Evolutionary conservation across 2,113 vertebrate species (phyloP), one percentile per base, ranked within the genome.

Genomic region (Malurus alboscapulatus): DNA sequence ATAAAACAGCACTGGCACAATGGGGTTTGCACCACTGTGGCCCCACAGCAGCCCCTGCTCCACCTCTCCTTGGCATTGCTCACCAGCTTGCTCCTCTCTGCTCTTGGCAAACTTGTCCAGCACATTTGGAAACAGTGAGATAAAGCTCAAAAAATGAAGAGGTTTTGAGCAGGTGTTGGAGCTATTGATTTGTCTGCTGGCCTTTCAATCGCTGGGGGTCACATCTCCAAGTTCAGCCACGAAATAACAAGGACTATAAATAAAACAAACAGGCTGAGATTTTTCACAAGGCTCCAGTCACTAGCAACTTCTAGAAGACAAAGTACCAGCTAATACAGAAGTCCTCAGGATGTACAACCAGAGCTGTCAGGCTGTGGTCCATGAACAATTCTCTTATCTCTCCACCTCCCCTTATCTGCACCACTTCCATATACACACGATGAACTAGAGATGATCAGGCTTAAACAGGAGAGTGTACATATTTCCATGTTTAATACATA

Each of bases 251-350:
- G 26, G 44, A 29, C 53, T 83, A 18, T 59, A 88, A 90, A 85
- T 74, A 86, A 92, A 91, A 84, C 47, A 93, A 91, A 79, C 40
- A 62, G 75, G 21, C 36, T 54, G 40, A 92, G 32, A 58, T 89
- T 79, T 84, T 91, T 84, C 58, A 34, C 65, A 47, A 36, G 54
- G 24, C 32, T 65, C 9, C 34, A 47, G 57, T n/a, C 2, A 3
- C 50, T 25, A 54, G 36, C 54, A 69, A 10, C 45, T 66, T 77
- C 69, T 73, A 66, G 63, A 85, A 95, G 87, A 90, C 59, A 42
- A 90, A 83, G 25, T 54, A 59, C 36, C 44, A 14, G 26, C 40
- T 7, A 72, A 17, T 27, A 25, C 21, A 17, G 7, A 66, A 88
- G 34, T 74, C n/a, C 17, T 36, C 2, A 1, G 22, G 24, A 84